Base-by-base conservation (phyloP, 2,888 invertebrate genomes). In the Hypena proboscidalis region DNA sequence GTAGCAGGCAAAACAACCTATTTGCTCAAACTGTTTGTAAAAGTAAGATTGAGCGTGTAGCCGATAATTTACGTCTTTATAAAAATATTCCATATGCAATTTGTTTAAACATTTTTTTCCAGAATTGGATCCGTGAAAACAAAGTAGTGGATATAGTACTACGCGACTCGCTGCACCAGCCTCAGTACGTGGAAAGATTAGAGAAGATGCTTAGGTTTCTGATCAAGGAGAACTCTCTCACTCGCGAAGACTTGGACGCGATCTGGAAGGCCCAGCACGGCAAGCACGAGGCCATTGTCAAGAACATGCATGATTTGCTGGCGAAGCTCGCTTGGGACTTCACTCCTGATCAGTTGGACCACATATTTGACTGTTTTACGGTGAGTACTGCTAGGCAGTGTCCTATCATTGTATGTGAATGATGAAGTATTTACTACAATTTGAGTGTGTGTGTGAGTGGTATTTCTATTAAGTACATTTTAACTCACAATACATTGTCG, bases 301-400 rank as follows among this genome's bases (percentile, higher is more conserved):
- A 98, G 85, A 99, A 99, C 80, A 96, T 99, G 25, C 99, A 99
- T 78, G 99, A 99, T 80, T 90, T 99, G 58, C 85, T 99, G 45
- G 98, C 99, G 5, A 99, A 99, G 85, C 91, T 99, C 35, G 99
- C 99, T 0, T 99, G 98, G 98, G 99, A 99, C 83, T 99, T 99
- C 82, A 97, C 97, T 55, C 97, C 98, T 1, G 98, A 98, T 80
- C 99, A 99, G 81, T 92, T 99, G 33, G 99, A 99, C 80, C 98
- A 99, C 87, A 92, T 99, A 19, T 99, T 99, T 88, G 98, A 97
- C 74, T 98, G 98, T 87, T 99, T 98, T 89, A 97, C 98, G 93
- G 97, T 96, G 43, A 42, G 37, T 49, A 1, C 5, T 21, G 5
- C n/a, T n/a, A n/a, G n/a, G n/a, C n/a, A n/a, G n/a, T n/a, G n/a